Evolutionary conservation across 2,888 invertebrate species (phyloP).

Genomic region (Horisme vitalbata): DNA sequence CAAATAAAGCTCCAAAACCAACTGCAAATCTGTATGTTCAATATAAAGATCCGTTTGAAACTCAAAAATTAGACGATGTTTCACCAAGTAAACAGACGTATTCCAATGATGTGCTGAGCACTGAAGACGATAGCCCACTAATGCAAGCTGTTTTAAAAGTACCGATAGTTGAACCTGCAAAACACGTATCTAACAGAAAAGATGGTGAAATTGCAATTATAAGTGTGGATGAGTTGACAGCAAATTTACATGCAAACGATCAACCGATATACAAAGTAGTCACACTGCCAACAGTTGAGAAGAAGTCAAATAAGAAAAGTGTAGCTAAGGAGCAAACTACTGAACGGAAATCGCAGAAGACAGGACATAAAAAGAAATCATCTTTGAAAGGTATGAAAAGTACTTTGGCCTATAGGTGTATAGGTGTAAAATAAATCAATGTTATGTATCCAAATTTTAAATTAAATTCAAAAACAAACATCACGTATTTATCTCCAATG

Average conservation of each 20-base stretch:
- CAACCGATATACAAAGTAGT: slow-evolving; percentile 77
- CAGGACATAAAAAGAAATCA: slow-evolving; percentile 73
- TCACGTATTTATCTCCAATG: no score
- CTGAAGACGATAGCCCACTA: slow-evolving; percentile 69
- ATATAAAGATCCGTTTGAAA: slow-evolving; percentile 29
- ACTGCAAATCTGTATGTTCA: slow-evolving; percentile 38
- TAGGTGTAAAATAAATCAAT: no score
- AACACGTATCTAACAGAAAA: slow-evolving; percentile 65
- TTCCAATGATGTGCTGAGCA: slow-evolving; percentile 64
- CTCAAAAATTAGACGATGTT: slow-evolving; percentile 46
- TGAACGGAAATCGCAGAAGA: slow-evolving; percentile 60
- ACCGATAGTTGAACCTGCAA: slow-evolving; percentile 61
- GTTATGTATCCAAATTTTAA: no score
- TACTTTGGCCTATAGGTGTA: no score
- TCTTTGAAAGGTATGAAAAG: slow-evolving; percentile 65
- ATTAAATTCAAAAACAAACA: no score
- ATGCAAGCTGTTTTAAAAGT: slow-evolving; percentile 73
- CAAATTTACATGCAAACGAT: slow-evolving; percentile 73
- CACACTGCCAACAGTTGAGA: slow-evolving; percentile 70
- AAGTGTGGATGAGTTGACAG: slow-evolving; percentile 70
- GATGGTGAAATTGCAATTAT: slow-evolving; percentile 71
- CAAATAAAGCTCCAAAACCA: slow-evolving; percentile 48
- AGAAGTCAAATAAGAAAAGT: slow-evolving; percentile 68
- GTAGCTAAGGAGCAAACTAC: slow-evolving; percentile 54
- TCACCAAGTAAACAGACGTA: slow-evolving; percentile 63